Conservation (phyloP, 2,797 vertebrate genomes). For the Neomorphus geoffroyi region DNA sequence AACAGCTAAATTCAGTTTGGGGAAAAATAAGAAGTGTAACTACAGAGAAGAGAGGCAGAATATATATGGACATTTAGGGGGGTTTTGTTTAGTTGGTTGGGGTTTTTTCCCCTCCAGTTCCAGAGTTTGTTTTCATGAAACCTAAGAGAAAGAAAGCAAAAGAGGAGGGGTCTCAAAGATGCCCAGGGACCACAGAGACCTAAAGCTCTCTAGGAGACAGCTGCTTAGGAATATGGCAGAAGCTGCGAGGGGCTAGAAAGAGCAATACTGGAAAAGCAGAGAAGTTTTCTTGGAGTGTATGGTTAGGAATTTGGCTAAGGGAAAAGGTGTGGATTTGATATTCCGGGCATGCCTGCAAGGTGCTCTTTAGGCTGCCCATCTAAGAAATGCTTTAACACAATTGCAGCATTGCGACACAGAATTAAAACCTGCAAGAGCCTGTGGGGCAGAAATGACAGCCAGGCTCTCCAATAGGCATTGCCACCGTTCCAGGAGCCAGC, state of each 20-base stretch:
- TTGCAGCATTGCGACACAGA: neutral
- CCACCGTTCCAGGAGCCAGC: neutral
- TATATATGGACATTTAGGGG: neutral
- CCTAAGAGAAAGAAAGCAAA: neutral
- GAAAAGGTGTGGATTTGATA: neutral
- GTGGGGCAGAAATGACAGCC: too few species aligned
- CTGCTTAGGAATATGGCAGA: neutral
- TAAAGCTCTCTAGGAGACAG: neutral
- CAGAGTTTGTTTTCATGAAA: neutral
- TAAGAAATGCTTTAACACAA: neutral
- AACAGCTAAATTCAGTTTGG: neutral
- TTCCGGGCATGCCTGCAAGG: neutral
- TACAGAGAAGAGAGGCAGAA: neutral
- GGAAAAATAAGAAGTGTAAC: neutral
- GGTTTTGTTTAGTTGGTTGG: neutral
- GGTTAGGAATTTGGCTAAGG: neutral
- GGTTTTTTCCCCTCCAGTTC: neutral
- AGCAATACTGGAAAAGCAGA: neutral
- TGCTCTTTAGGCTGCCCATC: neutral
- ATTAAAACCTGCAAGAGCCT: neutral
- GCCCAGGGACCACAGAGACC: neutral
- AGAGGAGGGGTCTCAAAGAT: neutral
- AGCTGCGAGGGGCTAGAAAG: neutral
- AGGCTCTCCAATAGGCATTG: neutral
- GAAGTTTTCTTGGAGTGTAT: neutral